Percentiles rank a stretch among this genome's conserved stretches.
Evolutionary conservation across 2,797 vertebrate species (phyloP).

Genomic region (Myotis pilosus): DNA sequence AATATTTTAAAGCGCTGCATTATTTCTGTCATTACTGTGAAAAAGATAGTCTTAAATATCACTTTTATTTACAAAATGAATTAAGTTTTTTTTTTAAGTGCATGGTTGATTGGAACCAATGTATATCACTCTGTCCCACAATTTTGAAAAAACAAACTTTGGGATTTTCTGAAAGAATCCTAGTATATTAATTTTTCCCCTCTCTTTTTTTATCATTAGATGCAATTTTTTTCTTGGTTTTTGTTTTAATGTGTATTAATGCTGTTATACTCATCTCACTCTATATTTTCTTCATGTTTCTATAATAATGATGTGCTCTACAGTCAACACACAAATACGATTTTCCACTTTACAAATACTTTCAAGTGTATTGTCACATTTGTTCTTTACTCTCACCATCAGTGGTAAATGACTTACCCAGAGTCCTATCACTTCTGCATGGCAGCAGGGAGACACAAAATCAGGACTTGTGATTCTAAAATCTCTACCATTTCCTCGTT

Average conservation of each 20-base stretch:
- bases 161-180: conserved; percentile 2
- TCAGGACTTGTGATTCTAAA: background rate
- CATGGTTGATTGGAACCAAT: background rate
- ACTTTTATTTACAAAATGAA: background rate
- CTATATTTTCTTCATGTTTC: background rate
- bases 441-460: background rate
- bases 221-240: background rate
- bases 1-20: background rate
- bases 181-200: background rate
- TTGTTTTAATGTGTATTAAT: background rate
- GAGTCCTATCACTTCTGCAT: background rate
- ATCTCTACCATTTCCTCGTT: background rate
- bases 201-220: background rate
- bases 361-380: background rate
- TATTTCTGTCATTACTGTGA: background rate
- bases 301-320: background rate
- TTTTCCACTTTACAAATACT: background rate
- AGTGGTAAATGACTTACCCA: background rate
- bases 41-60: background rate
- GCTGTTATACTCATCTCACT: background rate
- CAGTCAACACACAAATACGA: background rate
- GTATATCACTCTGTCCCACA: background rate
- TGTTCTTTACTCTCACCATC: background rate
- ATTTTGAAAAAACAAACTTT: background rate
- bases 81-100: background rate